These are phyloP conservation scores for Cataglyphis rosenhaueri DNA, from an alignment of 2,888 invertebrate genomes.

Conservation along the genomic window DNA sequence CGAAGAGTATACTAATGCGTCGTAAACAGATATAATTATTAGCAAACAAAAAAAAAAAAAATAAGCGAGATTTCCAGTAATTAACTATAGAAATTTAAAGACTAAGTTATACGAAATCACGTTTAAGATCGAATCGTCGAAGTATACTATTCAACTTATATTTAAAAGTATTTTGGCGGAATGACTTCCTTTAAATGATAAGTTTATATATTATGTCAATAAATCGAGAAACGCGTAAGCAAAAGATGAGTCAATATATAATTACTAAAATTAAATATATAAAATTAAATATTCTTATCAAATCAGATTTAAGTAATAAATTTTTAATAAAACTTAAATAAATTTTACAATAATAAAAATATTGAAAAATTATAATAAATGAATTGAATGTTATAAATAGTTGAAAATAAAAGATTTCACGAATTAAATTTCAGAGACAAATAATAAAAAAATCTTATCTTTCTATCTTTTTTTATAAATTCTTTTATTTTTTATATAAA, in stretches of 20 bases:
- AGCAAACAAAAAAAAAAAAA: conserved; percentile 10
- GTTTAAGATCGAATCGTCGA: neutral
- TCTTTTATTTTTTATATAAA: neutral
- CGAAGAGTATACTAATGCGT: conserved; percentile 13
- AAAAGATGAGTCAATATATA: neutral
- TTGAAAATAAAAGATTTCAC: neutral
- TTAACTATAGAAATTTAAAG: conserved; percentile 8
- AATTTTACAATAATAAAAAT: neutral
- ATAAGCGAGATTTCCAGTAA: neutral
- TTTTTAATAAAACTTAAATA: conserved; percentile 9
- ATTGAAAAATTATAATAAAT: neutral
- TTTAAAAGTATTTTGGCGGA: neutral
- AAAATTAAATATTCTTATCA: neutral
- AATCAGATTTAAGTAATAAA: neutral
- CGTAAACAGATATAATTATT: neutral
- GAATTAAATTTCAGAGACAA: neutral
- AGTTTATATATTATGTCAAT: neutral
- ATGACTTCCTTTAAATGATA: neutral
- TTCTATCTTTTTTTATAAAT: neutral
- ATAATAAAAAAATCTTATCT: neutral
- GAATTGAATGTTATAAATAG: neutral
- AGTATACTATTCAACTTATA: neutral
- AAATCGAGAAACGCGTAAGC: neutral
- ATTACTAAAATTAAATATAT: neutral
- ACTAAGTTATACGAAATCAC: neutral